Percentiles rank a stretch among this genome's conserved stretches.
These are phyloP conservation scores for Alloscopus bannaensis DNA, from an alignment of 2,888 invertebrate genomes.

Conservation along the genomic window DNA sequence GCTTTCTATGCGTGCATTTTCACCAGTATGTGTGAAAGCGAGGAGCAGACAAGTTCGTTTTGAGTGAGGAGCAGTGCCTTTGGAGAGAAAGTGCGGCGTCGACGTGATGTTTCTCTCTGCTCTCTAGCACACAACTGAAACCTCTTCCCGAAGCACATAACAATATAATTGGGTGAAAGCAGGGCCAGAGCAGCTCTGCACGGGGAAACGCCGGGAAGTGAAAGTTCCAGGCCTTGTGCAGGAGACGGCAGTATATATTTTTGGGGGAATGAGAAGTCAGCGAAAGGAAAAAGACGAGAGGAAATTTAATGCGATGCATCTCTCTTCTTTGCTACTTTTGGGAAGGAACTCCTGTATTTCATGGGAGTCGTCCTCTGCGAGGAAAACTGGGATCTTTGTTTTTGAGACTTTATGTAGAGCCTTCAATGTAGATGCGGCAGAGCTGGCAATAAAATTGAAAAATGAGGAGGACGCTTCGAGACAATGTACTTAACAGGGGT, in stretches of 20 bases:
- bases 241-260: neutral
- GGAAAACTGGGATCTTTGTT: neutral
- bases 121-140: constrained; percentile 17
- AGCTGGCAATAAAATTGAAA: neutral
- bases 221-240: neutral
- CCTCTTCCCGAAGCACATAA: neutral
- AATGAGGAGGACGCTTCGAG: neutral
- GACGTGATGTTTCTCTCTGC: neutral
- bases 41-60: too few relatives aligned
- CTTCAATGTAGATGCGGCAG: neutral
- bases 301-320: too few relatives aligned
- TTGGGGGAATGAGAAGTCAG: neutral
- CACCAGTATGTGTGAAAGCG: too few relatives aligned
- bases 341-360: too few relatives aligned
- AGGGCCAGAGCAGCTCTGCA: neutral
- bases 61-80: too few relatives aligned
- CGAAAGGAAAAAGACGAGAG: too few relatives aligned
- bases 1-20: too few relatives aligned
- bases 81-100: too few relatives aligned
- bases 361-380: neutral
- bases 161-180: neutral
- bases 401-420: too few relatives aligned
- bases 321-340: too few relatives aligned
- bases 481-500: neutral
- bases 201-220: neutral